Evolutionary conservation across 2,797 vertebrate genomes (phyloP).

Genomic region (Adrianichthys oophorus): DNA sequence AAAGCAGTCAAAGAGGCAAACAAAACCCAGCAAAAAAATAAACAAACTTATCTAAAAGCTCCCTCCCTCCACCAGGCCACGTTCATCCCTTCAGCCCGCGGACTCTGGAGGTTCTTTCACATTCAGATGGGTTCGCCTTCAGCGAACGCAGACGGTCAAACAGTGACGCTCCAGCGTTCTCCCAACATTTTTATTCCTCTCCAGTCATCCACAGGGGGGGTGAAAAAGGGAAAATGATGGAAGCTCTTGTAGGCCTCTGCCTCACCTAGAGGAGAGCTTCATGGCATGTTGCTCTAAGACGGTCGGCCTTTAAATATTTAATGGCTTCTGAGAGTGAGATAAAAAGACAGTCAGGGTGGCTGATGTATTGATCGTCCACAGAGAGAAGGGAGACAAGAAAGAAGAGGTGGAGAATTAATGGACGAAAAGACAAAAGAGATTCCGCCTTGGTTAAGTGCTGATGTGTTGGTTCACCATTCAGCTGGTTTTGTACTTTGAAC

Average conservation of each 20-base stretch:
- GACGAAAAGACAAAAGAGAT: conserved; percentile 15
- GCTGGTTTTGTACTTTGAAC: conserved; percentile 2
- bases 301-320: conserved; percentile 76
- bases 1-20: conserved; percentile 33
- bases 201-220: conserved; percentile 20
- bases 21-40: conserved; percentile 27
- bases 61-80: conserved; percentile 28
- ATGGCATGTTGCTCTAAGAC: conserved; percentile 67
- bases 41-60: conserved; percentile 46
- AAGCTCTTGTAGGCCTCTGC: conserved; percentile 3
- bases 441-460: conserved; percentile 29
- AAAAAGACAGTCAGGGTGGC: conserved; percentile 63
- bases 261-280: conserved; percentile 48
- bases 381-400: conserved; percentile 28
- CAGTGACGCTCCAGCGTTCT: conserved; percentile 22
- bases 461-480: conserved; percentile 6
- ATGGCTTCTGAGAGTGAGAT: conserved; percentile 69
- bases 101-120: conserved; percentile 41
- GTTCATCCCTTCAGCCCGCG: conserved; percentile 16
- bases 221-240: no score
- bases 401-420: conserved; percentile 26
- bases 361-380: conserved; percentile 69
- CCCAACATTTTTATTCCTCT: conserved; percentile 32
- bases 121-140: conserved; percentile 39
- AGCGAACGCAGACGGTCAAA: conserved; percentile 25